phyloP scores from a whole-genome alignment of 1,140 invertebrate genomes.

The Panulirus ornatus region DNA sequence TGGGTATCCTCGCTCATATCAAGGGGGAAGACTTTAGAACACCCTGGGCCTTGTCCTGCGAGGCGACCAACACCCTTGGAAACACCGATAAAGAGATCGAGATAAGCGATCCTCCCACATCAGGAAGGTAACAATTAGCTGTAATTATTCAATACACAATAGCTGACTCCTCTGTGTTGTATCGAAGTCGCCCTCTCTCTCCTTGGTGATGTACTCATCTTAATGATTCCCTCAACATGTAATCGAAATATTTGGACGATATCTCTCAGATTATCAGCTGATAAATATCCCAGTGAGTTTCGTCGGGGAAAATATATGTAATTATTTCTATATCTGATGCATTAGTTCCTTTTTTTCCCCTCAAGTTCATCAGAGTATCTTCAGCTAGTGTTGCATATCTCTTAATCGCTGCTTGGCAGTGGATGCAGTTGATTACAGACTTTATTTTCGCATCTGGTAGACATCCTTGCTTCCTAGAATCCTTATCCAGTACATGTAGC shows the following conservation, averaged over 20 bases:
- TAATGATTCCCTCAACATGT: background rate
- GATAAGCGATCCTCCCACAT: background rate
- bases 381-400: too few species aligned
- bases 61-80: background rate
- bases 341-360: too few species aligned
- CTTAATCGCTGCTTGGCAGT: too few species aligned
- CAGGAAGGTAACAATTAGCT: slow-evolving; percentile 11
- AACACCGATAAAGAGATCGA: slow-evolving; percentile 1
- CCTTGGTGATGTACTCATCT: background rate
- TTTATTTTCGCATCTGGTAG: too few species aligned
- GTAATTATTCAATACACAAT: slow-evolving; percentile 13
- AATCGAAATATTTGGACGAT: background rate
- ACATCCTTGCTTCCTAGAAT: too few species aligned
- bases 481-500: too few species aligned
- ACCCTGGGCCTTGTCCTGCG: background rate
- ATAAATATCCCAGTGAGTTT: background rate
- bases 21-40: background rate
- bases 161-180: background rate
- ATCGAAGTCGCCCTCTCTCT: background rate
- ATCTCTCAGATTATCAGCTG: background rate
- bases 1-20: background rate
- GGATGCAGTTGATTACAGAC: too few species aligned
- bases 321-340: too few species aligned
- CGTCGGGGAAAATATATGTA: too few species aligned
- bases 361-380: too few species aligned